phyloP scores from a whole-genome alignment of 2,888 invertebrate species.

The Lepetodrilus schrolli region DNA sequence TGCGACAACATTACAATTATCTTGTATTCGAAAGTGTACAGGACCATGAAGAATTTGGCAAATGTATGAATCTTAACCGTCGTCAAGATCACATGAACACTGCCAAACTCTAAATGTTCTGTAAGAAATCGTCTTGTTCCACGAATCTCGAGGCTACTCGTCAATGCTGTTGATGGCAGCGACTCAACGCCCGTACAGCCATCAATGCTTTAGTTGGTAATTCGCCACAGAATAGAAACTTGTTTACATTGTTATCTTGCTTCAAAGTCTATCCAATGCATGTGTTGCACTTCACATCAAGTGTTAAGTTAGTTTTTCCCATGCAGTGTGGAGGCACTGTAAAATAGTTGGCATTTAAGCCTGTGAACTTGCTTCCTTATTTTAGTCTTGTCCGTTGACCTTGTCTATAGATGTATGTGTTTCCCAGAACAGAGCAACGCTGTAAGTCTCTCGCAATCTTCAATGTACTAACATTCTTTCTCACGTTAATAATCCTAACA shows the following conservation, averaged over 20 bases:
- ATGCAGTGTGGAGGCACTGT: conserved; percentile 8
- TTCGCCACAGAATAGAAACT: background rate
- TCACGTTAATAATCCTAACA: conserved; percentile 12
- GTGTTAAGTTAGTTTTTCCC: background rate
- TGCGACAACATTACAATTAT: conserved; percentile 7
- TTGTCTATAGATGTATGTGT: background rate
- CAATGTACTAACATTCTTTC: conserved; percentile 16
- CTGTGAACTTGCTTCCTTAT: conserved; percentile 25
- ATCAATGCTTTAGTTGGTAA: background rate
- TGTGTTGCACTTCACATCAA: conserved; percentile 15
- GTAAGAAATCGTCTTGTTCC: too few relatives aligned
- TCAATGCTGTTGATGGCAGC: too few relatives aligned
- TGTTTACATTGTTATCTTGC: background rate
- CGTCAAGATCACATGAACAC: too few relatives aligned
- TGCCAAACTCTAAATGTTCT: too few relatives aligned
- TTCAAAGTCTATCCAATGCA: background rate
- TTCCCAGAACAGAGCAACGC: conserved; percentile 14
- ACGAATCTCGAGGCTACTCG: too few relatives aligned
- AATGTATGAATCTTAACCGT: too few relatives aligned
- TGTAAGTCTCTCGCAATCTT: background rate
- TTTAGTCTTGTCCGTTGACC: conserved; percentile 20
- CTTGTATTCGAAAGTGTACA: conserved; percentile 24
- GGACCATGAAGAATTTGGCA: too few relatives aligned
- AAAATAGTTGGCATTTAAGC: background rate
- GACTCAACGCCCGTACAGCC: background rate